Base-by-base conservation (phyloP, 2,113 vertebrate genomes). In the Pogona vitticeps region DNA sequence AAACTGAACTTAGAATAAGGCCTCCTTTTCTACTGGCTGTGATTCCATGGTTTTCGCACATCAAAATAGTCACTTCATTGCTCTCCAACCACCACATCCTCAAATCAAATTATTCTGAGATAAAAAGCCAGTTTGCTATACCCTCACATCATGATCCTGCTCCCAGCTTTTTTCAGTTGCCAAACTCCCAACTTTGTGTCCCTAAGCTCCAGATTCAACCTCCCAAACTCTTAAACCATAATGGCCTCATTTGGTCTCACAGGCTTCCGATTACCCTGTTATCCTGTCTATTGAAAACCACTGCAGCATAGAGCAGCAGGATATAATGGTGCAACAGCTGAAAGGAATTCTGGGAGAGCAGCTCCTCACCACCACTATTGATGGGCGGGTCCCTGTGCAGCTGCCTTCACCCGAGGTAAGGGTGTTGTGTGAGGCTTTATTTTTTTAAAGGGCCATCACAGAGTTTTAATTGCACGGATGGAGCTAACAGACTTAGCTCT, bases 231-330 rank as follows among this genome's bases (percentile, higher is more conserved):
- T 38, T 59, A 18, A 2, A 2, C 52, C 13, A 58, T 42, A 10
- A 71, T 26, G n/a, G 33, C n/a, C 42, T 75, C 38, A 40, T 72
- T 80, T 84, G 80, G 40, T 13, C 90, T 23, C 58, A 12, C 88
- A 99, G 98, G 93, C 88, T 0, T 98, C 98, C 0, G 97, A 98
- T 75, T 98, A 97, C 87, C 98, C 98, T 0, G 95, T 99, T 70
- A 98, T 99, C 89, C 90, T 99, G 90, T 98, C 98, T 4, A 93
- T 99, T 75, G 98, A 99, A 95, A 99, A 98, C 91, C 98, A 99
- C 92, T 99, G 98, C 83, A 94, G 97, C n/a, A 86, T 97, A 88
- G 98, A 98, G 88, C 98, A 99, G 92, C 98, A 99, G 93, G 94
- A 94, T 1, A 92, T 96, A 67, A 95, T 98, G 95, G 97, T 96